Evolutionary conservation across 2,888 invertebrate genomes (phyloP), one percentile per base, ranked within the genome.

Genomic region (Halocaridina rubra): DNA sequence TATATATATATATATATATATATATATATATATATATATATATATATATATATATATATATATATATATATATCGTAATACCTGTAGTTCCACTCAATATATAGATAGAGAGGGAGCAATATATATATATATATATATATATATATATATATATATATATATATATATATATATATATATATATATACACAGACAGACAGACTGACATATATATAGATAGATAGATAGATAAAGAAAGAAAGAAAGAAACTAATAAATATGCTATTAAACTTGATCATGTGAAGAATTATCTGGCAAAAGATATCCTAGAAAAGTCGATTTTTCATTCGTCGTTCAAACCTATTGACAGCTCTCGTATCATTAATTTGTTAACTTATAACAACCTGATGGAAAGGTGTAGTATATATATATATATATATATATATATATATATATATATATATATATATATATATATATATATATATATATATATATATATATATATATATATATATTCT

Each of bases 1-100:
- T 72, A 33, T 72, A 72, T 72, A 72, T 72, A 72, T 72, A 72
- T 72, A 33, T 72, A 72, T 1, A 72, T 72, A 8, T 33, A 72
- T 33, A 8, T 22, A 72, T 72, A 32, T 33, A 32, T 32, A 1
- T 33, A 32, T 72, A 32, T 33, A 32, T 72, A 2, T 33, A 32
- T 72, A 32, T 22, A 72, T 72, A 72, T n/a, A 72, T n/a, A 30
- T 13, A 33, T 33, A 19, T 72, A 19, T 72, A 32, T 19, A 33
- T 33, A 19, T 33, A 33, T 19, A 33, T 19, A 19, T 33, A 72
- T 30, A 33, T 19, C 59, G 59, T 8, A 67, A 3, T 16, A 16
- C 19, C 27, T 16, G 19, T 27, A 19, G 3, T 3, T 27, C 67
- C 19, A 16, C 19, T 3, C 4, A 16, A 24, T 67, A 67, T 19